These are phyloP conservation scores for Heliopora coerulea DNA, from an alignment of 92 coral and sea anemone species.

Conservation along the genomic window DNA sequence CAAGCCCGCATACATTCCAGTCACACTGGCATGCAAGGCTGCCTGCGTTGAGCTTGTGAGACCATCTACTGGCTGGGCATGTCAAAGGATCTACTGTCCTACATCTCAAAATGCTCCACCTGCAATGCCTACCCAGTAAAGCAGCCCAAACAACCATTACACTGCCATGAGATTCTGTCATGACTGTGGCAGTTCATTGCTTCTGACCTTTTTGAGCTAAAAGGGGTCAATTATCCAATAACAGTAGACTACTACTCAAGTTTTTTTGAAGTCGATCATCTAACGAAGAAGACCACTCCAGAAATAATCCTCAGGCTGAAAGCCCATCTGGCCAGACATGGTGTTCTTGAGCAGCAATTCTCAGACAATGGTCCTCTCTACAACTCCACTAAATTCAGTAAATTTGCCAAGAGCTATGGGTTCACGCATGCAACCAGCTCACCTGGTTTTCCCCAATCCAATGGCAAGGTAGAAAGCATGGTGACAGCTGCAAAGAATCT, in stretches of 20 bases:
- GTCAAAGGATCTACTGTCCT: constrained; percentile 49
- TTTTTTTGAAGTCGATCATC: constrained; percentile 55
- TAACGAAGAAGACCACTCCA: constrained; percentile 45
- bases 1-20: constrained; percentile 50
- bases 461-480: constrained; percentile 57
- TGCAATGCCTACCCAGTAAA: constrained; percentile 53
- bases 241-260: constrained; percentile 63
- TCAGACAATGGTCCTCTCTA: constrained; percentile 64
- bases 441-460: constrained; percentile 60
- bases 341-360: constrained; percentile 54
- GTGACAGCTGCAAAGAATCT: constrained; percentile 54
- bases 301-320: constrained; percentile 57
- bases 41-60: constrained; percentile 59
- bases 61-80: constrained; percentile 60
- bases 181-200: constrained; percentile 60
- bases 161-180: constrained; percentile 53
- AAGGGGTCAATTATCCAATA: constrained; percentile 48
- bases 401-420: constrained; percentile 50
- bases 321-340: constrained; percentile 52
- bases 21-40: constrained; percentile 63
- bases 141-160: constrained; percentile 48
- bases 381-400: constrained; percentile 39
- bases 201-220: constrained; percentile 54
- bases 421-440: constrained; percentile 62
- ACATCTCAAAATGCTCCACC: constrained; percentile 54